Percentiles rank a stretch among this genome's conserved stretches.
phyloP scores from a whole-genome alignment of 2,888 invertebrate species.

The Acrobasis repandana region DNA sequence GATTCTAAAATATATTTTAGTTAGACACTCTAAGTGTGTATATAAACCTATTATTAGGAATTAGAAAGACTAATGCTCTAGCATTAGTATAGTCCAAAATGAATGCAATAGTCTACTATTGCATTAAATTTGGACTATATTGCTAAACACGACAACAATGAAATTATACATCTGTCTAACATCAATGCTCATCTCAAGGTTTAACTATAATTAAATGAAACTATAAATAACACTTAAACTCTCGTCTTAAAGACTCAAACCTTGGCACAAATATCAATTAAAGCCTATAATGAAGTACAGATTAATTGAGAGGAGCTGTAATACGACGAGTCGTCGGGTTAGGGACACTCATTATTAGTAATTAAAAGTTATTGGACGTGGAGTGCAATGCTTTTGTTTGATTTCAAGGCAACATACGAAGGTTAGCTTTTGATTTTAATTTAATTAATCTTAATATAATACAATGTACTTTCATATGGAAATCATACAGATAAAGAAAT shows the following conservation, averaged over 20 bases:
- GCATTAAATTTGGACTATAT: no score
- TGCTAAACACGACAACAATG: no score
- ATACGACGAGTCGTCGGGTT: constrained; percentile 24
- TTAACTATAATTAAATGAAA: background rate
- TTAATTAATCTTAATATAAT: background rate
- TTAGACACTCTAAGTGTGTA: no score
- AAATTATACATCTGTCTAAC: no score
- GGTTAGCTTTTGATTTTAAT: background rate
- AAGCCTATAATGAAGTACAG: constrained; percentile 33
- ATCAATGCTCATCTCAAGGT: background rate
- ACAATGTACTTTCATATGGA: background rate
- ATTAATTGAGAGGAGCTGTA: constrained; percentile 37
- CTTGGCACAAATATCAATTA: constrained; percentile 32
- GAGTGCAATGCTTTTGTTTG: constrained; percentile 8
- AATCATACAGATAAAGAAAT: no score
- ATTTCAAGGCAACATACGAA: background rate
- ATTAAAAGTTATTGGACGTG: constrained; percentile 24
- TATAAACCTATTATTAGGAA: no score
- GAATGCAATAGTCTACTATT: no score
- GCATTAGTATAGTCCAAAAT: no score
- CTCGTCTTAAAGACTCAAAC: constrained; percentile 4
- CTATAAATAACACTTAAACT: background rate
- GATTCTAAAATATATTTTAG: no score
- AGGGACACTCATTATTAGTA: constrained; percentile 23
- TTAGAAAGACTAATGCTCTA: no score